Evolutionary conservation across 2,888 invertebrate genomes (phyloP), one percentile per base, ranked within the genome.

Genomic region (Salticus scenicus): DNA sequence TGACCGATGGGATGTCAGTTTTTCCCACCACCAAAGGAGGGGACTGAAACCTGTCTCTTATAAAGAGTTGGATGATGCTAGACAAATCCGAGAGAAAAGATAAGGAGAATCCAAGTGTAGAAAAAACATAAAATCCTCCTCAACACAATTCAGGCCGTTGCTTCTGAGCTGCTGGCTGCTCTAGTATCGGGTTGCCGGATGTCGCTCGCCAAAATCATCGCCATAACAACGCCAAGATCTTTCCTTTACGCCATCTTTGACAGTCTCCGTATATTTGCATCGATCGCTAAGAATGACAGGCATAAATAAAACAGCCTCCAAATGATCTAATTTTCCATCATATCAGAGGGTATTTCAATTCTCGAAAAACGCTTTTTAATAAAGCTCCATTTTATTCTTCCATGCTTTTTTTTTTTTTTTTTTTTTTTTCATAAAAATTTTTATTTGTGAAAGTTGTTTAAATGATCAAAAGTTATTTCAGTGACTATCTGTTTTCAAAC

Each of bases 101-200:
- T 1, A 57, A 24, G 24, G 17, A 57, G 17, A 47, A 47, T 8
- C 20, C 12, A 57, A 57, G 57, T 24, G 42, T 1, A 24, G 24
- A 10, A 47, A 47, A 47, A 47, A 47, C 42, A 47, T 8, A 47
- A 17, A 47, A 17, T 57, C 24, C 57, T 57, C 57, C 57, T 20
- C 24, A 24, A 24, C 17, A 20, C 14, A 24, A 5, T 57, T 24
- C 8, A 24, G 24, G 17, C 5, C 57, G 20, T 57, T 24, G 57
- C 57, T 24, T 57, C 57, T 57, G 57, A 24, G 57, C 24, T 4
- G 57, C 57, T 24, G 20, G 24, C 57, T 57, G 57, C 57, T 57
- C 57, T 12, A 20, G 57, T 57, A 47, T 57, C 57, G 57, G 57
- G 57, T 57, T 24, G 57, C 57, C 24, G 57, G 57, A 12, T 57